These are phyloP conservation scores for Musca domestica DNA, from an alignment of 1,140 invertebrate species.

Conservation along the genomic window DNA sequence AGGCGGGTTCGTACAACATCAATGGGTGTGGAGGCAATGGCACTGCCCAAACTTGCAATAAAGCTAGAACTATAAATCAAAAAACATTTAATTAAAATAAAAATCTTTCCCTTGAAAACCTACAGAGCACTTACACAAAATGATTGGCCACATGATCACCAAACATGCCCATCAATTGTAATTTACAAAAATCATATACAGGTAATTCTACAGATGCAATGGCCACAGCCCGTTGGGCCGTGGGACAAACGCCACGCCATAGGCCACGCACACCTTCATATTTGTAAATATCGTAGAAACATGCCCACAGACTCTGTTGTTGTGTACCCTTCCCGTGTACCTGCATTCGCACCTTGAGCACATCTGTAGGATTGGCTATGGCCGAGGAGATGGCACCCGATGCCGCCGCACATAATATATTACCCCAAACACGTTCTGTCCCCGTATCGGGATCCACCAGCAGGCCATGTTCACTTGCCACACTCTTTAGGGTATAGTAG, in stretches of 20 bases:
- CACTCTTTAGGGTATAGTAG: constrained; percentile 85
- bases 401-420: constrained; percentile 79
- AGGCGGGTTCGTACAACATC: constrained; percentile 91
- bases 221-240: constrained; percentile 85
- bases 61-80: constrained; percentile 75
- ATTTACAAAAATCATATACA: constrained; percentile 89
- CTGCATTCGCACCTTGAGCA: constrained; percentile 97
- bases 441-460: constrained; percentile 59
- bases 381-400: constrained; percentile 87
- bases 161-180: constrained; percentile 68
- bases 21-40: constrained; percentile 89
- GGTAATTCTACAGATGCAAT: constrained; percentile 92
- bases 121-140: constrained; percentile 68
- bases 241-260: constrained; percentile 89
- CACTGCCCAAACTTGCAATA: constrained; percentile 88
- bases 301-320: constrained; percentile 64
- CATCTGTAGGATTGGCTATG: constrained; percentile 97
- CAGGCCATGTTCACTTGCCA: constrained; percentile 59
- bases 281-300: constrained; percentile 75
- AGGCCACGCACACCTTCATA: constrained; percentile 79
- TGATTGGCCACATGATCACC: constrained; percentile 83
- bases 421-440: constrained; percentile 72
- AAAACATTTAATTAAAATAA: constrained; percentile 1
- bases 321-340: constrained; percentile 59
- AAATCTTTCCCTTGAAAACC: background rate